Percentiles rank a stretch among this genome's conserved stretches.
Evolutionary conservation across 1,140 invertebrate species (phyloP).

Genomic region (Amyelois transitella): DNA sequence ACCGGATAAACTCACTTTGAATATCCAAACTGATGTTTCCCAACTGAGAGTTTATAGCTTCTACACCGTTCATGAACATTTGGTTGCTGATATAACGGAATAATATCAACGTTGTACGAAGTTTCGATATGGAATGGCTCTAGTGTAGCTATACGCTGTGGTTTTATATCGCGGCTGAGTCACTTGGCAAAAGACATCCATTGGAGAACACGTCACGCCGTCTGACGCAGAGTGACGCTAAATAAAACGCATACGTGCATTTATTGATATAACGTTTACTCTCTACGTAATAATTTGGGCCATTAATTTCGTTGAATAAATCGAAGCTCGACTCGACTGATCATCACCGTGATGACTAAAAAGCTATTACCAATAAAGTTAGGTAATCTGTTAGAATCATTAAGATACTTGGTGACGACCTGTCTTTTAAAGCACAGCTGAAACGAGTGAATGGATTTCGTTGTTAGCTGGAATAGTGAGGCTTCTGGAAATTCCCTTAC

Average conservation of each 20-base stretch:
- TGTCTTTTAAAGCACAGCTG: too few species aligned
- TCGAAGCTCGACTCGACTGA: neutral
- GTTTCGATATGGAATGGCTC: constrained; percentile 36
- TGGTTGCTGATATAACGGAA: constrained; percentile 9
- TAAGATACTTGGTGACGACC: too few species aligned
- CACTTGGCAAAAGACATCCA: constrained; percentile 54
- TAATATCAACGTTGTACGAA: constrained; percentile 17
- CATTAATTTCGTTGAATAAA: neutral
- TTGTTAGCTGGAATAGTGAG: too few species aligned
- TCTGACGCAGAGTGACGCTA: constrained; percentile 59
- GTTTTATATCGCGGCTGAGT: constrained; percentile 59
- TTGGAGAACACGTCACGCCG: constrained; percentile 35
- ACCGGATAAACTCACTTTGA: constrained; percentile 49
- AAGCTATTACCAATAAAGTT: too few species aligned
- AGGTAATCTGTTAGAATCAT: too few species aligned
- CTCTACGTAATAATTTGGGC: neutral
- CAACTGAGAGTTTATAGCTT: constrained; percentile 45
- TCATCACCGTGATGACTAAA: too few species aligned
- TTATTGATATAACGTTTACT: neutral
- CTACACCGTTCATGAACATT: constrained; percentile 61
- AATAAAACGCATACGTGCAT: constrained; percentile 4
- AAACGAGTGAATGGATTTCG: too few species aligned
- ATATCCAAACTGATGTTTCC: constrained; percentile 47
- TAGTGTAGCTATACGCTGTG: constrained; percentile 17
- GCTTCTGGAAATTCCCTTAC: too few species aligned